phyloP scores from a whole-genome alignment of 1,140 invertebrate genomes.

The Tetramorium simillimum region DNA sequence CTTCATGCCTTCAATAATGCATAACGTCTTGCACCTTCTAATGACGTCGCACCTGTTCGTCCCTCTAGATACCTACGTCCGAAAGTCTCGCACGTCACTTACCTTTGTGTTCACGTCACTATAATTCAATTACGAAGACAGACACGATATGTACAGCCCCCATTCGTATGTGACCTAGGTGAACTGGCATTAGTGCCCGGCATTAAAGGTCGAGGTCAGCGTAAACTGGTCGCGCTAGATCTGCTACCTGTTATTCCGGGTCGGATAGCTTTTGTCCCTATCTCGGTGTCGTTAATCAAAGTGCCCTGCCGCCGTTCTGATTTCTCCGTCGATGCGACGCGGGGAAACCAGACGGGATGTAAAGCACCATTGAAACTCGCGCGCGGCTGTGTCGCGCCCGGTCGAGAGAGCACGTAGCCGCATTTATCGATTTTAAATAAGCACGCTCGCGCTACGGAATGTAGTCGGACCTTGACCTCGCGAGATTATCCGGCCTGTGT shows the following conservation, averaged over 20 bases:
- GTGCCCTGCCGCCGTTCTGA: not conserved
- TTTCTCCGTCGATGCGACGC: not conserved
- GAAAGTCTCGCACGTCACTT: conserved; percentile 39
- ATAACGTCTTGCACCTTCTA: not conserved
- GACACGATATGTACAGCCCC: not conserved
- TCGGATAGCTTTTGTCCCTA: not conserved
- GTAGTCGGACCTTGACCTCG: conserved; percentile 42
- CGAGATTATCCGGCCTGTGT: not conserved
- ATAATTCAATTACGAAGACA: conserved; percentile 66
- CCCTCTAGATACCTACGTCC: not conserved
- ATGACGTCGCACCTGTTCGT: not conserved
- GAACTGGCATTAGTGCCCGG: not conserved
- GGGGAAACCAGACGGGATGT: not conserved
- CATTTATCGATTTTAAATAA: conserved; percentile 60
- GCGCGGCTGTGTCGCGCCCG: not conserved
- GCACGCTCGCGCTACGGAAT: conserved; percentile 21
- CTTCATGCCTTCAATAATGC: not conserved
- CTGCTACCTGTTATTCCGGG: conserved; percentile 37
- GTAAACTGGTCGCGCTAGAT: conserved; percentile 12
- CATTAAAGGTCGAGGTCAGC: conserved; percentile 55
- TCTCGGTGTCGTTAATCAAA: conserved; percentile 1
- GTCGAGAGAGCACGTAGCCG: conserved; percentile 17
- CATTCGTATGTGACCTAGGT: conserved; percentile 34
- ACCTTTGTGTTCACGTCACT: conserved; percentile 31
- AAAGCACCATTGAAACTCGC: conserved; percentile 1